Conservation (phyloP, 2,888 invertebrate genomes). For the Drosophila parthenogenetica region DNA sequence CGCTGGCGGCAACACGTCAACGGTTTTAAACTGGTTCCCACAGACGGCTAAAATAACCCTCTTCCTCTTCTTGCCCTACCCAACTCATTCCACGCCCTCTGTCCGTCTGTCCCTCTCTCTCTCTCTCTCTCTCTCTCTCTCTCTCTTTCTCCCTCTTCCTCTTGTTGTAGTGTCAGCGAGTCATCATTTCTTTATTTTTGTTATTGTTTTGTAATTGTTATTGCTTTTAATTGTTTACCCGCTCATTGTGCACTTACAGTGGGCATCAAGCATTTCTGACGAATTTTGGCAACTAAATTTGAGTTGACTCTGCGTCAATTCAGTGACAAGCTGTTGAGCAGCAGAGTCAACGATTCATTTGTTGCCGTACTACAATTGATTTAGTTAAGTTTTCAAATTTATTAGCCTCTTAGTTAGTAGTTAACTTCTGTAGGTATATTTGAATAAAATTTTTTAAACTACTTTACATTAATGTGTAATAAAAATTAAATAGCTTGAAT, state of each 20-base stretch:
- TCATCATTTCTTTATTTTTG: constrained; percentile 49
- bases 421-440: no score
- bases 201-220: constrained; percentile 29
- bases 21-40: constrained; percentile 72
- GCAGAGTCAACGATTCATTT: no score
- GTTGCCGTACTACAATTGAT: no score
- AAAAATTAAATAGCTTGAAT: no score
- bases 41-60: neutral
- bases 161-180: constrained; percentile 45
- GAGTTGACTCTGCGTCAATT: no score
- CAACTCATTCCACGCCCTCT: neutral
- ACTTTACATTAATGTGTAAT: no score
- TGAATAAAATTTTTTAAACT: no score
- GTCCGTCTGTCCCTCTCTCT: neutral
- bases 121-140: neutral
- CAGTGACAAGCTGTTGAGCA: no score
- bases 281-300: neutral
- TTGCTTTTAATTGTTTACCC: constrained; percentile 64
- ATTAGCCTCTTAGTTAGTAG: no score
- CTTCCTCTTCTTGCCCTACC: neutral
- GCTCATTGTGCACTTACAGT: constrained; percentile 27
- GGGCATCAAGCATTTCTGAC: neutral
- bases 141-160: neutral
- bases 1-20: constrained; percentile 51
- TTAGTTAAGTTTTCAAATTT: no score